Evolutionary conservation across 2,113 vertebrate genomes (phyloP), one percentile per base, ranked within the genome.

Genomic region (Bos javanicus): DNA sequence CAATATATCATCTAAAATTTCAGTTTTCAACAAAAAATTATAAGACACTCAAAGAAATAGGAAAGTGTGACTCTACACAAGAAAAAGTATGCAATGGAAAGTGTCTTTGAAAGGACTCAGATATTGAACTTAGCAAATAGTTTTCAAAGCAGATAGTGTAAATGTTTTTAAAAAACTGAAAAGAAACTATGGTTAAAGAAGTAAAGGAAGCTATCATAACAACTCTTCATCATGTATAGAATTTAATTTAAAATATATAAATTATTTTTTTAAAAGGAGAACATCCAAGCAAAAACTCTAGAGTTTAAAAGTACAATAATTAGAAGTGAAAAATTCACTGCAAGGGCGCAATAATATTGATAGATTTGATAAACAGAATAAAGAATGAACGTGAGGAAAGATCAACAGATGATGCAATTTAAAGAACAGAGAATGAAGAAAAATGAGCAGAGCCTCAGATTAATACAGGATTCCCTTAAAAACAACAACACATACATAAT

Each of bases 21-120:
- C 30, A 80, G 23, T 88, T 86, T 92, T 89, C 67, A 97, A 86
- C 39, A 95, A 96, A 93, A 62, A 87, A 88, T 57, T 93, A 81
- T 2, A 95, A 95, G 26, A 86, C 21, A 86, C 39, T 17, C n/a
- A 97, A 96, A 92, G 17, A 90, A 86, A 80, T 16, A 67, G 43
- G 15, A 60, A 87, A 95, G 30, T 60, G 7, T 90, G 64, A 83
- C 9, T 78, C n/a, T 5, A 86, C 3, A 46, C 0, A 82, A 33
- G 48, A 50, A 36, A 36, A 90, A 57, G 9, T 33, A 87, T 10
- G 16, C 52, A 91, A 95, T 17, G 76, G 6, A 91, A 86, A 94
- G 5, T 80, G 17, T 81, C 71, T 92, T 97, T 74, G 17, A 89
- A 48, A 94, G 50, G 3, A 50, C 16, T 87, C 91, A 93, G 39